A percentile compares a stretch with the other conserved stretches of the same genome.
phyloP scores from a whole-genome alignment of 2,797 vertebrate species.

The Rhynchonycteris naso region DNA sequence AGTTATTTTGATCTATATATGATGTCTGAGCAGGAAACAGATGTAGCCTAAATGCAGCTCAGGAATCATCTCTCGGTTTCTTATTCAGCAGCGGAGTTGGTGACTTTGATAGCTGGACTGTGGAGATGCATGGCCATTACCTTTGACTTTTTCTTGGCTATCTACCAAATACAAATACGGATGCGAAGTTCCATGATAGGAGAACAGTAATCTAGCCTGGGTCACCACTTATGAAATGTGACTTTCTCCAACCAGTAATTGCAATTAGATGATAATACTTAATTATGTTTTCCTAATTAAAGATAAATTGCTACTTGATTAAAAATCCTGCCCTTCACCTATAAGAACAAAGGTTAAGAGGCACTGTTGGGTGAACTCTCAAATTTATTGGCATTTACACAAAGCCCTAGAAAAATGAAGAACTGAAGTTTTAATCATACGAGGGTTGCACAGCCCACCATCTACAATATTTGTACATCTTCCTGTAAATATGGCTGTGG shows the following conservation, averaged over 20 bases:
- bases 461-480: slow-evolving; percentile 65
- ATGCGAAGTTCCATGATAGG: slow-evolving; percentile 77
- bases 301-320: slow-evolving; percentile 85
- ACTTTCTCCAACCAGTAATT: slow-evolving; percentile 83
- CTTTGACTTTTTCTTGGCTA: slow-evolving; percentile 83
- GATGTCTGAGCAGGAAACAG: slow-evolving; percentile 69
- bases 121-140: slow-evolving; percentile 79
- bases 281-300: slow-evolving; percentile 87
- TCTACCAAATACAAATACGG: slow-evolving; percentile 78
- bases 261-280: slow-evolving; percentile 84
- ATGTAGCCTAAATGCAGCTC: slow-evolving; percentile 48
- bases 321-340: slow-evolving; percentile 84
- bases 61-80: slow-evolving; percentile 74
- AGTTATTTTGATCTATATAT: slow-evolving; percentile 77
- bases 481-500: slow-evolving; percentile 54
- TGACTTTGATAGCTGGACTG: slow-evolving; percentile 78
- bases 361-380: slow-evolving; percentile 59
- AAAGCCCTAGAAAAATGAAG: slow-evolving; percentile 71
- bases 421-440: slow-evolving; percentile 61
- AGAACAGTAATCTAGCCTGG: slow-evolving; percentile 76
- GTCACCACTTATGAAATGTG: slow-evolving; percentile 84
- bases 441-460: slow-evolving; percentile 53
- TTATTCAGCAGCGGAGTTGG: slow-evolving; percentile 67
- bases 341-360: slow-evolving; percentile 83
- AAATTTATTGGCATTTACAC: slow-evolving; percentile 69